Conservation (phyloP, 2,888 invertebrate species). For the Cosmia trapezina region DNA sequence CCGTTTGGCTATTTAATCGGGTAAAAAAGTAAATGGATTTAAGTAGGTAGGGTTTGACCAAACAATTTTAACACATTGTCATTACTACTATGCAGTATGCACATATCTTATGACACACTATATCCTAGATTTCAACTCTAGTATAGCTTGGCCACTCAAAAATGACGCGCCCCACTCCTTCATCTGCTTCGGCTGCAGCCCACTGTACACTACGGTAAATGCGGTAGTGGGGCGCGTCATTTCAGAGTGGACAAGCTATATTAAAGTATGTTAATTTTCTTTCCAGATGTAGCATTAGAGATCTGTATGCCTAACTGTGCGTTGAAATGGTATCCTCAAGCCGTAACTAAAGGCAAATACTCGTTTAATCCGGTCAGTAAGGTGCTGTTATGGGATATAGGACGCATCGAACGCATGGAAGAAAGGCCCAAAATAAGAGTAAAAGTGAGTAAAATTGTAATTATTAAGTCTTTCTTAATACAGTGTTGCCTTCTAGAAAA, state of each 20-base stretch:
- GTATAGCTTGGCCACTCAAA: too few species aligned
- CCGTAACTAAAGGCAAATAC: slow-evolving; percentile 98
- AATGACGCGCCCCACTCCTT: too few species aligned
- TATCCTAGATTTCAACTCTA: slow-evolving; percentile 10
- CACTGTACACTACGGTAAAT: too few species aligned
- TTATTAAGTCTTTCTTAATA: neutral
- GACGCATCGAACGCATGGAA: slow-evolving; percentile 96
- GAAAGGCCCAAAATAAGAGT: slow-evolving; percentile 98
- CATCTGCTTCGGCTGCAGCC: too few species aligned
- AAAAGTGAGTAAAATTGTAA: slow-evolving; percentile 91
- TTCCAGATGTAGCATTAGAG: slow-evolving; percentile 96
- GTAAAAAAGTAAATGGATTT: neutral
- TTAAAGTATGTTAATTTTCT: slow-evolving; percentile 10
- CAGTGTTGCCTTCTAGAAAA: neutral
- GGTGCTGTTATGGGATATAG: slow-evolving; percentile 98
- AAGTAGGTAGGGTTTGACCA: neutral
- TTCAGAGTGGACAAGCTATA: neutral
- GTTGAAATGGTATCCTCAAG: slow-evolving; percentile 96
- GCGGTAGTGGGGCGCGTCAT: too few species aligned
- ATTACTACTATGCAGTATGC: neutral
- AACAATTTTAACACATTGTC: slow-evolving; percentile 14
- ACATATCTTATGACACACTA: neutral
- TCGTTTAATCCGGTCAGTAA: slow-evolving; percentile 99
- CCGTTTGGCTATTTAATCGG: neutral
- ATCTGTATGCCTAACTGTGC: slow-evolving; percentile 99